Percentiles rank a stretch among this genome's conserved stretches.
phyloP scores from a whole-genome alignment of 23 tunicate species.

The Phallusia fumigata region DNA sequence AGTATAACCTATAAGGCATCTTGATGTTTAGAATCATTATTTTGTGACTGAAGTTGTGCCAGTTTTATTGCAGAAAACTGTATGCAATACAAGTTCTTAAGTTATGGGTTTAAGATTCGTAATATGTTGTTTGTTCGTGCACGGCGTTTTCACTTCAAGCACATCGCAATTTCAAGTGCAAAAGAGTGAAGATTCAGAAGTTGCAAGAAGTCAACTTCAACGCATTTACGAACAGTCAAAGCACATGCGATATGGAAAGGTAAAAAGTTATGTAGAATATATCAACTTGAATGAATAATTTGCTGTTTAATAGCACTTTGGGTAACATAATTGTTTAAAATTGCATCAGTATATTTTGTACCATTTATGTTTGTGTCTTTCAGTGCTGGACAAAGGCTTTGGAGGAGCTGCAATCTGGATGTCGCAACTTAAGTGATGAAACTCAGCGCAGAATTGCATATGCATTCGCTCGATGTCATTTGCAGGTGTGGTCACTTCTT shows the following conservation, averaged over 20 bases:
- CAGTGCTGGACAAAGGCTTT: slow-evolving; percentile 90
- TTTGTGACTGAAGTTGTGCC: too few species aligned
- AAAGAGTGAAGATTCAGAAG: slow-evolving; percentile 32
- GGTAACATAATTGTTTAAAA: too few species aligned
- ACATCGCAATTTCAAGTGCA: slow-evolving; percentile 49
- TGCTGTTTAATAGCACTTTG: too few species aligned
- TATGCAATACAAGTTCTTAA: too few species aligned
- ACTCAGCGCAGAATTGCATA: slow-evolving; percentile 84
- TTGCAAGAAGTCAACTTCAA: slow-evolving; percentile 56
- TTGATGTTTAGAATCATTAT: too few species aligned
- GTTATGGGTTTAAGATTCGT: too few species aligned
- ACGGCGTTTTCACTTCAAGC: not conserved
- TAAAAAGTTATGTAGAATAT: slow-evolving; percentile 4
- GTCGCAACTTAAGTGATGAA: slow-evolving; percentile 74
- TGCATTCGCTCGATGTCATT: slow-evolving; percentile 87
- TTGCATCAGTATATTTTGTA: too few species aligned
- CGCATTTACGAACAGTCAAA: slow-evolving; percentile 55
- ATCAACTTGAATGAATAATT: too few species aligned
- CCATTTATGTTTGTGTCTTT: too few species aligned
- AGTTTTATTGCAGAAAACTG: too few species aligned
- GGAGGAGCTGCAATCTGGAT: slow-evolving; percentile 48
- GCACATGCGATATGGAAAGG: slow-evolving; percentile 82
- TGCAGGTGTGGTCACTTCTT: slow-evolving; percentile 29
- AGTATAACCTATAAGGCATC: too few species aligned
- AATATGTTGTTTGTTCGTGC: not conserved